Evolutionary conservation across 2,888 invertebrate genomes (phyloP).

Genomic region (Macrophya alboannulata): DNA sequence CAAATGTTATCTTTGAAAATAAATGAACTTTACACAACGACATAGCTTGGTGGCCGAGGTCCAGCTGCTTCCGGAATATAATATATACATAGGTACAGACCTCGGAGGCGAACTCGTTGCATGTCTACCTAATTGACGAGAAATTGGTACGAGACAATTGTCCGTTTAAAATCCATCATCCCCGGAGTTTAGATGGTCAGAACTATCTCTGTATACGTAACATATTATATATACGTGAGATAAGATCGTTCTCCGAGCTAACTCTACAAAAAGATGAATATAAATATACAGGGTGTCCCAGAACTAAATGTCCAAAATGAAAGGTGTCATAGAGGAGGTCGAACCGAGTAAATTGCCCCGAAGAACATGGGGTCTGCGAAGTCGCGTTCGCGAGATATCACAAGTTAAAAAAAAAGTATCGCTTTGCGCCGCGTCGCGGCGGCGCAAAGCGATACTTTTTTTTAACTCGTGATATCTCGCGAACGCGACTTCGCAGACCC

Average conservation of each 20-base stretch:
- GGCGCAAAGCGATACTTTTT: too few species aligned
- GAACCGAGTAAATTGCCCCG: too few species aligned
- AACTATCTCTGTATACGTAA: not conserved
- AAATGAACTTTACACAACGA: conserved; percentile 38
- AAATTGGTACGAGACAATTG: conserved; percentile 16
- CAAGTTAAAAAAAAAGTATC: too few species aligned
- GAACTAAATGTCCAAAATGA: too few species aligned
- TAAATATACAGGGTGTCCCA: too few species aligned
- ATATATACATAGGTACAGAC: not conserved
- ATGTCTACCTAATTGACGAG: not conserved
- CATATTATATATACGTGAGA: not conserved
- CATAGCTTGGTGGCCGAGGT: not conserved
- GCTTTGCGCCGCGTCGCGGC: too few species aligned
- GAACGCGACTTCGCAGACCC: too few species aligned
- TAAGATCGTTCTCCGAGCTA: not conserved
- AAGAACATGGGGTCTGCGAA: too few species aligned
- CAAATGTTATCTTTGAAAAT: conserved; percentile 46
- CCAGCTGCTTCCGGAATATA: conserved; percentile 36
- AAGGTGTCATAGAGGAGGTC: too few species aligned
- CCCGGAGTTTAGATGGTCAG: not conserved
- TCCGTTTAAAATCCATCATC: not conserved
- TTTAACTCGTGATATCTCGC: too few species aligned
- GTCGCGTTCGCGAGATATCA: too few species aligned
- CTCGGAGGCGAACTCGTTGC: not conserved
- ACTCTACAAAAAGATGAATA: conserved; percentile 15